Evolutionary conservation across 2,888 invertebrate genomes (phyloP).

Genomic region (Dynastes tityus): DNA sequence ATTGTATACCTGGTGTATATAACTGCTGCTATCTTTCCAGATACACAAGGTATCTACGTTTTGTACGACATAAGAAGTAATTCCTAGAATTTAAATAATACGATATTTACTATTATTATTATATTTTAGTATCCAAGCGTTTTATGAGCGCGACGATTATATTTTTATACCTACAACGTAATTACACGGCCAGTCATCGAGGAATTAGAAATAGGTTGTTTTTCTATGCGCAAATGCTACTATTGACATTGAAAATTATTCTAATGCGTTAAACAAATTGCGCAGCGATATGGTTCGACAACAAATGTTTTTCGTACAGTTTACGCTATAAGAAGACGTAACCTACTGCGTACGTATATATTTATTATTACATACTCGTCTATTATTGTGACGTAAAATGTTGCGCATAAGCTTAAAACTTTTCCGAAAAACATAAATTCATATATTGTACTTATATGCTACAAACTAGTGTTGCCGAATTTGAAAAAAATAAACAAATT

Average conservation of each 20-base stretch:
- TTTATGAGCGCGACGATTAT: background rate
- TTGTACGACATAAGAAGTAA: background rate
- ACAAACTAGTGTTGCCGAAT: too few species aligned
- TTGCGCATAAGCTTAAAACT: too few species aligned
- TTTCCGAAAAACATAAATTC: too few species aligned
- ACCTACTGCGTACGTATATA: background rate
- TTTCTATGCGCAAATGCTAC: slow-evolving; percentile 1
- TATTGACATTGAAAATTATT: slow-evolving; percentile 38
- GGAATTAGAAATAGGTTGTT: slow-evolving; percentile 5
- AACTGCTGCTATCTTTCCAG: background rate
- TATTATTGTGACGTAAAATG: too few species aligned
- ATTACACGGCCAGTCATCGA: background rate
- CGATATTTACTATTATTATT: background rate
- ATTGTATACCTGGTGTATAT: slow-evolving; percentile 4
- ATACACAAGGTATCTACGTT: background rate
- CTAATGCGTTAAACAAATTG: slow-evolving; percentile 19
- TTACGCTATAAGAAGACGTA: background rate
- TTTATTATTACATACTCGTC: too few species aligned
- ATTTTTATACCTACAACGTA: slow-evolving; percentile 3
- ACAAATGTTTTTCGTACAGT: background rate
- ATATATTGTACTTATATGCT: too few species aligned
- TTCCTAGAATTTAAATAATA: too few species aligned
- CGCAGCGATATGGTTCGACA: slow-evolving; percentile 1
- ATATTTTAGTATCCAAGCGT: background rate
- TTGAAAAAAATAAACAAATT: too few species aligned